Percentiles rank a stretch among this genome's conserved stretches.
These are phyloP conservation scores for Diachasmimorpha longicaudata DNA, from an alignment of 1,140 invertebrate species.

Conservation along the genomic window DNA sequence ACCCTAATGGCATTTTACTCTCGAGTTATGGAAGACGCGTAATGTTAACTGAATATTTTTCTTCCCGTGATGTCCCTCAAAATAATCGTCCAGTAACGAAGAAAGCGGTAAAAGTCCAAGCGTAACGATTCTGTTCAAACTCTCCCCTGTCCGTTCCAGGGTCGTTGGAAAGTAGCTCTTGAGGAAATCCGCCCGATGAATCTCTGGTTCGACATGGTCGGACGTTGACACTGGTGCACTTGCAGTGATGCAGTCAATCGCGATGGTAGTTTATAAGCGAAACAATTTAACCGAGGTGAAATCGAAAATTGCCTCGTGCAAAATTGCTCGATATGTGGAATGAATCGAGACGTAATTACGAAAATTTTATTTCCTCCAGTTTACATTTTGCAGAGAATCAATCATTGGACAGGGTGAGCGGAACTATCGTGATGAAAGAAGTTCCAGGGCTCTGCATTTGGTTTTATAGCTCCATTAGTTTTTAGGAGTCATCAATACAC, in stretches of 20 bases:
- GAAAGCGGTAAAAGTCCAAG: neutral
- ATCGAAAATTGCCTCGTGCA: conserved; percentile 18
- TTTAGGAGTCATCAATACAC: neutral
- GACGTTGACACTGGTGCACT: conserved; percentile 10
- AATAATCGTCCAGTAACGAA: neutral
- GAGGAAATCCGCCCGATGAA: conserved; percentile 14
- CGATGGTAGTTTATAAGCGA: neutral
- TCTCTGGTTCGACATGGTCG: conserved; percentile 6
- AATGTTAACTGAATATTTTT: no score
- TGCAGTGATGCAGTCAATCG: neutral
- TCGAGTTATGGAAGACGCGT: no score
- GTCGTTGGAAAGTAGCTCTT: conserved; percentile 13
- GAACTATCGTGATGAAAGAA: neutral
- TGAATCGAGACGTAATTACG: conserved; percentile 7
- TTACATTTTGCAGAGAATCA: neutral
- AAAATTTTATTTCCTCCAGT: neutral
- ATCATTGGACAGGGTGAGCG: neutral
- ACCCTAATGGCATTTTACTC: no score
- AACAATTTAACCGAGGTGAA: conserved; percentile 13
- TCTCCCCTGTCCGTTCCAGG: neutral
- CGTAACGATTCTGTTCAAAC: neutral
- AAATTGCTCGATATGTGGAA: conserved; percentile 13
- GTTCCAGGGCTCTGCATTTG: no score
- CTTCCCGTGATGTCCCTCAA: neutral
- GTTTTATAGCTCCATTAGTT: neutral